A percentile compares a stretch with the other conserved stretches of the same genome.
Evolutionary conservation across 2,797 vertebrate species (phyloP).

Genomic region (Melanotaenia trifasciata): DNA sequence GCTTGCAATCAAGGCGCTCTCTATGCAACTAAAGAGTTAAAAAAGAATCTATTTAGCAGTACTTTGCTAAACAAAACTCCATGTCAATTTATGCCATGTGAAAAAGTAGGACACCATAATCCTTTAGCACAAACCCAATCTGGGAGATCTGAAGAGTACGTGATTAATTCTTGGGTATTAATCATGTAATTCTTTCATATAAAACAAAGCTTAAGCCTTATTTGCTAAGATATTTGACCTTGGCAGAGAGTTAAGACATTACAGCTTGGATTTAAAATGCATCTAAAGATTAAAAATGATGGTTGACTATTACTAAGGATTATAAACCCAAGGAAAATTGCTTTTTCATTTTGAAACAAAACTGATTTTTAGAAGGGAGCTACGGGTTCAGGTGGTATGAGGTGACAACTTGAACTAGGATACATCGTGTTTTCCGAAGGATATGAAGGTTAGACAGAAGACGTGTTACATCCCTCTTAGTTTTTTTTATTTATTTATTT

Average conservation of each 20-base stretch:
- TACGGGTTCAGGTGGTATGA: constrained; percentile 83
- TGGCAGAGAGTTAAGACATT: constrained; percentile 89
- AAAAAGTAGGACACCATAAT: constrained; percentile 89
- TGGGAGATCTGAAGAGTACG: constrained; percentile 86
- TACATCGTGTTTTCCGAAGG: constrained; percentile 49
- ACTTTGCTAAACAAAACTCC: constrained; percentile 80
- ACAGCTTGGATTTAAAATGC: constrained; percentile 89
- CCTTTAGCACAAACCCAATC: constrained; percentile 87
- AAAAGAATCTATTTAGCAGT: constrained; percentile 77
- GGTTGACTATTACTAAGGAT: constrained; percentile 88
- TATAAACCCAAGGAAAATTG: constrained; percentile 89
- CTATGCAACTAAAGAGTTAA: constrained; percentile 54
- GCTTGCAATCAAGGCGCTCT: constrained; percentile 56
- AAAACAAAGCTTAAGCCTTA: constrained; percentile 91
- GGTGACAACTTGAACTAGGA: constrained; percentile 75
- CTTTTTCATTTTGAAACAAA: constrained; percentile 87
- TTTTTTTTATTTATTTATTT: constrained; percentile 18
- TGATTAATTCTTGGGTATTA: constrained; percentile 91
- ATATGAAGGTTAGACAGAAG: constrained; percentile 65
- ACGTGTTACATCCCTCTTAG: constrained; percentile 38
- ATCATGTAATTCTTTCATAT: constrained; percentile 91
- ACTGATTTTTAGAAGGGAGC: constrained; percentile 83
- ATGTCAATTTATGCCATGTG: constrained; percentile 83
- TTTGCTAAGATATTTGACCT: constrained; percentile 90
- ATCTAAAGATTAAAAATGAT: constrained; percentile 91